phyloP scores from a whole-genome alignment of 1,140 invertebrate species.

The Augochlora pura region DNA sequence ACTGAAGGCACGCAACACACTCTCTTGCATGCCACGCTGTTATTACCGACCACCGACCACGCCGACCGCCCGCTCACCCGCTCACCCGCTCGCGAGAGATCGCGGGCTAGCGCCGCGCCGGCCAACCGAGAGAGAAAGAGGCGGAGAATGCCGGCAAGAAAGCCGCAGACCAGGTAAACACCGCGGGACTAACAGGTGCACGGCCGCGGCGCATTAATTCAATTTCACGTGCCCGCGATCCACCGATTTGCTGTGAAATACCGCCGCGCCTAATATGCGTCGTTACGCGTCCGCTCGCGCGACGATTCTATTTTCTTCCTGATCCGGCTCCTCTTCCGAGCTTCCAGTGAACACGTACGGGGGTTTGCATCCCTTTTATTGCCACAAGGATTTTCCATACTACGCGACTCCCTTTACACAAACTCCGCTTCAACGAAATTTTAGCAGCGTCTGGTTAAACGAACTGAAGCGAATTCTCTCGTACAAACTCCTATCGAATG shows the following conservation, averaged over 20 bases:
- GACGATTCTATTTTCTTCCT: not conserved
- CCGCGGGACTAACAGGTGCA: constrained; percentile 24
- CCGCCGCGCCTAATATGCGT: not conserved
- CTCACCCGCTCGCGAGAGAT: not conserved
- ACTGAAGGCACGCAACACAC: constrained; percentile 74
- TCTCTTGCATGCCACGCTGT: constrained; percentile 69
- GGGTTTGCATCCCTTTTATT: not conserved
- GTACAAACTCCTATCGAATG: no score
- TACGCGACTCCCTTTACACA: no score
- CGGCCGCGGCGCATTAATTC: constrained; percentile 10
- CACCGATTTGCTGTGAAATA: not conserved
- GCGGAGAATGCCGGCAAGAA: constrained; percentile 16
- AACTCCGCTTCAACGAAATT: no score
- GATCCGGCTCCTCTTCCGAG: not conserved
- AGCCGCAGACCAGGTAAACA: constrained; percentile 36
- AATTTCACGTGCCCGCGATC: constrained; percentile 15
- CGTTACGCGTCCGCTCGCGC: not conserved
- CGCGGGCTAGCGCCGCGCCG: no score
- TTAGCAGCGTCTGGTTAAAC: no score
- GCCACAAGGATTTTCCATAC: not conserved
- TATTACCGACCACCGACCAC: constrained; percentile 61
- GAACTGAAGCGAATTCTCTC: no score
- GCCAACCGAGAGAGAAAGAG: no score
- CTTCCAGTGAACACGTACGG: not conserved
- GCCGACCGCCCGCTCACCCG: constrained; percentile 20